Evolutionary conservation across 1,140 invertebrate species (phyloP), one percentile per base, ranked within the genome.

Genomic region (Papilio helenus): DNA sequence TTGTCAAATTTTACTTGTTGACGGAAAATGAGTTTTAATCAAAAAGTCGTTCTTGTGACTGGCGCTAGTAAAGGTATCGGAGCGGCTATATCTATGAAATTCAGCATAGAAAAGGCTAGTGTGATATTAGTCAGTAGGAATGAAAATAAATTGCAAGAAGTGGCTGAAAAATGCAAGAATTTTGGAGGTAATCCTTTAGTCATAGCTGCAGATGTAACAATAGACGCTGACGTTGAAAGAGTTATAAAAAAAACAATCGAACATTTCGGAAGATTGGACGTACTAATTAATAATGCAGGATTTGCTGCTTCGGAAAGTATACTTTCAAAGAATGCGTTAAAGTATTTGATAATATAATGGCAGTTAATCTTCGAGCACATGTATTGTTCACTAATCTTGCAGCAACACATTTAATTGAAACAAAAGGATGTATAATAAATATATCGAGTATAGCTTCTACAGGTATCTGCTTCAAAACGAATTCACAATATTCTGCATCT

Each of bases 31-130:
- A 78, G 61, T 81, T 86, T 87, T 18, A 65, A 73, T 4, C 95
- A 94, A 18, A 97, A 97, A 95, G 96, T 97, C 9, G 95, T 96
- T 0, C 88, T 97, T 42, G 95, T 97, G 79, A 97, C 96, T 3
- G 98, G 97, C 74, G 97, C 97, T 1, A 98, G 97, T 91, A 98
- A 97, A 23, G 98, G 98, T 4, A 98, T 98, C 81, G 98, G 98
- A 61, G 96, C 96, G 49, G 97, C 96, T 8, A 96, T 97, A 12
- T 97, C 97, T 1, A 83, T 97, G 58, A 94, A 96, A 79, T 96
- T 98, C 85, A 96, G 97, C 16, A 95, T 96, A 71, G 90, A 97
- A n/a, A 97, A 97, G 8, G 97, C 97, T 0, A 95, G 84, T 3
- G 86, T 98, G 9, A 95, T 95, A 3, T 82, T 98, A 20, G 96